phyloP scores from a whole-genome alignment of 2,113 vertebrate species.

The Cercopithecus mona region DNA sequence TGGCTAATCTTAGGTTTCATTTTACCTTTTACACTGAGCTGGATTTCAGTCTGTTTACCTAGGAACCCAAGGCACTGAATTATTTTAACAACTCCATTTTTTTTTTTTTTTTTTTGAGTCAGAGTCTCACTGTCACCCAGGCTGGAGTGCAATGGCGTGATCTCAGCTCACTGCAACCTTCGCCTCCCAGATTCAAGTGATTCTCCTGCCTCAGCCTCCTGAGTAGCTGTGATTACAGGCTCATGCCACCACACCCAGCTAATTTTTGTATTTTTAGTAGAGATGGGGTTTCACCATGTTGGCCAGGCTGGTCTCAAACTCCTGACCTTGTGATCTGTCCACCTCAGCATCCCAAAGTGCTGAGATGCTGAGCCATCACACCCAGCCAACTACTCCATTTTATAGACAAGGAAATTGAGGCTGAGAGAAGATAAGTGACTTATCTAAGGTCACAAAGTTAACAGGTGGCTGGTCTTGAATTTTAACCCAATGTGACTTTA shows the following conservation, averaged over 20 bases:
- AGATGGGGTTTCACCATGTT: too few species aligned
- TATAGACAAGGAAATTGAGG: conserved; percentile 13
- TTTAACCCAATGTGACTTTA: not conserved
- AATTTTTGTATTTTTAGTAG: too few species aligned
- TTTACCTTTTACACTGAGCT: not conserved
- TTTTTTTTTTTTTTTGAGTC: not conserved
- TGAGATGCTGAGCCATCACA: not conserved
- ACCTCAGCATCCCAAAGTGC: not conserved
- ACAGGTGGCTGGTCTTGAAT: not conserved
- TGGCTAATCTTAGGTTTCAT: not conserved
- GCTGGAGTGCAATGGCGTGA: not conserved
- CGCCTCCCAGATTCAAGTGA: too few species aligned
- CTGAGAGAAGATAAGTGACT: conserved; percentile 5
- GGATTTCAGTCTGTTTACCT: not conserved
- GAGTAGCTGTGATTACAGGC: too few species aligned
- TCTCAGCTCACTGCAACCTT: not conserved
- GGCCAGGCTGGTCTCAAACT: not conserved
- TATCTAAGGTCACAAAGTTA: not conserved
- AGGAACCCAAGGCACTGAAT: not conserved
- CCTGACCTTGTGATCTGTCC: not conserved
- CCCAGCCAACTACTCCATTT: not conserved
- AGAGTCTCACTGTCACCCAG: not conserved
- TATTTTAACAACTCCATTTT: not conserved
- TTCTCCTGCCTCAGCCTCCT: too few species aligned
- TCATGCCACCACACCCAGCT: too few species aligned